These are phyloP conservation scores for Cephus pygmeus DNA, from an alignment of 2,888 invertebrate genomes.

Conservation along the genomic window DNA sequence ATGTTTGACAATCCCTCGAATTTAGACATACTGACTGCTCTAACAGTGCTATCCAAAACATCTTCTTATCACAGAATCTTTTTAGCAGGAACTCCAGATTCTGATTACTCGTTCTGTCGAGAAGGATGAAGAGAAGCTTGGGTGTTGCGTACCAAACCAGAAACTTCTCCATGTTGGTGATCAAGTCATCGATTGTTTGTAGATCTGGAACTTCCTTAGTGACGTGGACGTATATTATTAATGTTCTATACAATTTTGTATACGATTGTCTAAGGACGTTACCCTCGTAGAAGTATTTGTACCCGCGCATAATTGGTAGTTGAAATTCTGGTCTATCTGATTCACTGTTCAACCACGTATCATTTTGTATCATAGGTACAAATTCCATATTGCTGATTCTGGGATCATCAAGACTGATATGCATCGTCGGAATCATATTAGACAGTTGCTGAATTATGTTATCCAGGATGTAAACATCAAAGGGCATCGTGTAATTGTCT, in stretches of 20 bases:
- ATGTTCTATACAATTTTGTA: neutral
- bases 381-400: neutral
- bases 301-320: neutral
- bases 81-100: neutral
- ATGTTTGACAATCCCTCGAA: neutral
- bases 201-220: neutral
- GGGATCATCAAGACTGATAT: neutral
- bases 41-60: neutral
- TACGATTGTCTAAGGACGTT: neutral
- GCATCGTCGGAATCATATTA: neutral
- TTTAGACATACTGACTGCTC: neutral
- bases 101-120: neutral
- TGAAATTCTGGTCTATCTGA: neutral
- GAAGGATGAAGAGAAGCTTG: neutral
- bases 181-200: neutral
- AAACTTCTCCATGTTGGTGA: neutral
- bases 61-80: neutral
- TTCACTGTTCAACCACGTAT: neutral
- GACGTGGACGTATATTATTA: neutral
- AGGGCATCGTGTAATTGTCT: neutral
- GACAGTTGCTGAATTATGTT: neutral
- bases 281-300: neutral
- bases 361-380: neutral
- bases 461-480: neutral
- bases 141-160: neutral